Base-by-base conservation (phyloP, 1,140 invertebrate species). In the Stenopsyche tienmushanensis region DNA sequence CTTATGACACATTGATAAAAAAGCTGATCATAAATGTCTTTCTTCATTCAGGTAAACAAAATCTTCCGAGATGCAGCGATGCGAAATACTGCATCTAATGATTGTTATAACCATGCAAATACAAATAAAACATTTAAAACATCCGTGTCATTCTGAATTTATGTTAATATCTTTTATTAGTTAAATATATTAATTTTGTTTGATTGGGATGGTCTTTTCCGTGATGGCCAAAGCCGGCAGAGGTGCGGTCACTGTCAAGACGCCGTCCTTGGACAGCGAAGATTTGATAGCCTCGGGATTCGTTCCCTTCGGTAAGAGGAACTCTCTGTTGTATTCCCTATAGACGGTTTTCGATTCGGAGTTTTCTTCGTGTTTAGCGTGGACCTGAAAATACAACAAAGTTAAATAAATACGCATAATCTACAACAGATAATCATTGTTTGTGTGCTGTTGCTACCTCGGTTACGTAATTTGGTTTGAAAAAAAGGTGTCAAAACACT, bases 281-380 rank as follows among this genome's bases (percentile, higher is more conserved):
- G 91, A 94, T 77, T 92, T 92, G 78, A 96, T 96, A 44, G 86
- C 86, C 81, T 96, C 93, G 0, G 94, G 93, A 80, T 96, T 94
- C 25, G 92, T 94, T 67, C 92, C 94, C 78, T 95, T 93, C 2
- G 94, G 94, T 73, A 97, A 80, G 74, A 96, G 82, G 82, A 97
- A 97, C 83, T 97, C 94, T 65, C 94, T 85, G 78, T 96, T 97
- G 85, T 96, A 97, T 77, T 97, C 94, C 77, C 94, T 87, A 84
- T 95, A 97, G 1, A 96, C 93, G 20, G 91, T 93, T 83, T 94
- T 94, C 72, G 90, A 94, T 76, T 96, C 94, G 26, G 90, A 88
- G 76, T 96, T 96, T 78, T 97, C 94, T 80, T 97, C 94, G 78
- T 97, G 94, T 80, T 96, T 96, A 58, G 94, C 94, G 75, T 96